Conservation (phyloP, 2,113 vertebrate genomes). For the Abramis brama region DNA sequence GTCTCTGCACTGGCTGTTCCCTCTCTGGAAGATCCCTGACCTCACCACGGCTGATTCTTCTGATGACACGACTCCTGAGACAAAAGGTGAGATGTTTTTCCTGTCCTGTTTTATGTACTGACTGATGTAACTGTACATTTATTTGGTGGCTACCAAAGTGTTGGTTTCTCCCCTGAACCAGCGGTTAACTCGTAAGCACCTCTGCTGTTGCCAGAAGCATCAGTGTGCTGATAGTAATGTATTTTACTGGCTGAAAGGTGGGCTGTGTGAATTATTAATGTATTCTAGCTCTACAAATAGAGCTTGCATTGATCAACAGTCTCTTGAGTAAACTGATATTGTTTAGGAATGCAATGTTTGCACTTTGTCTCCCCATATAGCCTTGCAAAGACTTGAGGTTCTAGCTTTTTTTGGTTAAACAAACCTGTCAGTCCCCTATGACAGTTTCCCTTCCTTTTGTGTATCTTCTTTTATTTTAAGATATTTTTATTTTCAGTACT, state of each 20-base stretch:
- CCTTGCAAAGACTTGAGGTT: slow-evolving; percentile 31
- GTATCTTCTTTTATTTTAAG: neutral
- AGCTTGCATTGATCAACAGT: slow-evolving; percentile 59
- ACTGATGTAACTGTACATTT: neutral
- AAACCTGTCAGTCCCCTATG: neutral
- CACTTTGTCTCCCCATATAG: slow-evolving; percentile 58
- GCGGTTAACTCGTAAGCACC: slow-evolving; percentile 20
- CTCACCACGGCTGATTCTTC: slow-evolving; percentile 4
- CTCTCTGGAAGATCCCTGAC: slow-evolving; percentile 42
- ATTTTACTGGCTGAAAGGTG: slow-evolving; percentile 51
- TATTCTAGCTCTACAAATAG: slow-evolving; percentile 58
- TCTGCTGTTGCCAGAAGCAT: slow-evolving; percentile 12
- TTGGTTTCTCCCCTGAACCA: neutral
- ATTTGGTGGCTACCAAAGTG: neutral
- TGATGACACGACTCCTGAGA: neutral
- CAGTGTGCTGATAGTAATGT: slow-evolving; percentile 38
- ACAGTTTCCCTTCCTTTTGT: neutral
- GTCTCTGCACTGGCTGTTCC: slow-evolving; percentile 24
- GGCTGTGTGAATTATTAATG: slow-evolving; percentile 60
- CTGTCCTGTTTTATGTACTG: neutral
- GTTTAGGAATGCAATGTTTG: slow-evolving; percentile 59
- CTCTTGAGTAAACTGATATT: slow-evolving; percentile 60
- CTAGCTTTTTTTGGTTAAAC: slow-evolving; percentile 18
- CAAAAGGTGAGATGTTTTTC: slow-evolving; percentile 36
- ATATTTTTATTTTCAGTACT: neutral